Evolutionary conservation across 2,888 invertebrate species (phyloP).

Genomic region (Caenorhabditis becei): DNA sequence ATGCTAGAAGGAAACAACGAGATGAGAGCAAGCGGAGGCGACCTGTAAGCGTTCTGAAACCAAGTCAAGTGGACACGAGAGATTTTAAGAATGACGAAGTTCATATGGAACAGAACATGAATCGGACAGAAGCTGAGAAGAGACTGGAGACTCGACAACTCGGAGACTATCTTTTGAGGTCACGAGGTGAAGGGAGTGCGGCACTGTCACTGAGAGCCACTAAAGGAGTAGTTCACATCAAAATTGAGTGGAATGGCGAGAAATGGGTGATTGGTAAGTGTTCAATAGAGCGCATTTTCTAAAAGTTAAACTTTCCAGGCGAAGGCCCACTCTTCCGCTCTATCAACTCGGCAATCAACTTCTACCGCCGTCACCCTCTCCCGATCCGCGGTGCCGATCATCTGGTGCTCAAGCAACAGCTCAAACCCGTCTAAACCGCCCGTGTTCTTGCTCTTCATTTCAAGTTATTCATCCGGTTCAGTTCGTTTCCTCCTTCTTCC

Average conservation of each 20-base stretch:
- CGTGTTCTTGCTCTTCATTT: constrained; percentile 19
- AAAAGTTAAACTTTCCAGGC: constrained; percentile 49
- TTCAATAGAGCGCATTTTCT: not conserved
- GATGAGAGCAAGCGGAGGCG: constrained; percentile 52
- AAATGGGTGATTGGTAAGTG: constrained; percentile 77
- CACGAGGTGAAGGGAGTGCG: constrained; percentile 71
- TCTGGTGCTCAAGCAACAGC: constrained; percentile 68
- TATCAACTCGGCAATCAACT: constrained; percentile 72
- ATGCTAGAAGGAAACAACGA: constrained; percentile 48
- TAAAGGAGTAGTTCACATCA: constrained; percentile 78
- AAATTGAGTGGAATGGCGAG: constrained; percentile 75
- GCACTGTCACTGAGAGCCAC: constrained; percentile 72
- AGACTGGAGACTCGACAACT: constrained; percentile 66
- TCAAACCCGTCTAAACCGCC: constrained; percentile 33
- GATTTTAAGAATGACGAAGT: constrained; percentile 55
- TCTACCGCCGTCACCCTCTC: constrained; percentile 76
- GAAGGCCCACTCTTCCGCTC: constrained; percentile 76
- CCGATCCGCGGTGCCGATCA: constrained; percentile 80
- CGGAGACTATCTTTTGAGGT: constrained; percentile 76
- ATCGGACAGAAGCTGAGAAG: constrained; percentile 78
- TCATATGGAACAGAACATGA: constrained; percentile 69
- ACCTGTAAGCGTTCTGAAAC: constrained; percentile 33
- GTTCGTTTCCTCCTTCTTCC: not conserved
- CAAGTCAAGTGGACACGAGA: not conserved
- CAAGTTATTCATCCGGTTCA: constrained; percentile 13